Evolutionary conservation across 2,797 vertebrate genomes (phyloP).

Genomic region (Allobates femoralis): DNA sequence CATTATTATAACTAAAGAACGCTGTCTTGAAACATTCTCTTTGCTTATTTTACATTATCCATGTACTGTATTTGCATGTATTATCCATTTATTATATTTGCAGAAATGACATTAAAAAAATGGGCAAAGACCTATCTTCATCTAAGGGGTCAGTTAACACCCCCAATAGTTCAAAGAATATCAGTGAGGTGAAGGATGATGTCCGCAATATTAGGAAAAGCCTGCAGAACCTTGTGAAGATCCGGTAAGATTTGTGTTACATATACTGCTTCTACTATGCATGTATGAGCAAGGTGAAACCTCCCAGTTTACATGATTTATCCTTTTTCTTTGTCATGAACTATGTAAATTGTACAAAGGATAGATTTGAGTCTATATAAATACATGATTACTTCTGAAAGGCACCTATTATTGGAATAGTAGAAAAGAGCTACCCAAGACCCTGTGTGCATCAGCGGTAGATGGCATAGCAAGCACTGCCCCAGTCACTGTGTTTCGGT

Average conservation of each 20-base stretch:
- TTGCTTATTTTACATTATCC: not conserved
- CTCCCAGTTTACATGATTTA: not conserved
- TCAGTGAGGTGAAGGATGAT: slow-evolving; percentile 48
- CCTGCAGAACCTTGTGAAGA: slow-evolving; percentile 50
- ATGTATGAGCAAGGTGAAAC: not conserved
- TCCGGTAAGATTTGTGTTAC: slow-evolving; percentile 25
- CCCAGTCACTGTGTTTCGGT: no score
- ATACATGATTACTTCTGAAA: no score
- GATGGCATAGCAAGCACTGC: no score
- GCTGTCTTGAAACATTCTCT: not conserved
- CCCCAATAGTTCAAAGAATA: not conserved
- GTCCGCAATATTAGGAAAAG: slow-evolving; percentile 45
- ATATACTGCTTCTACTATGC: not conserved
- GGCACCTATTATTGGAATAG: no score
- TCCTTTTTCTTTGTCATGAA: not conserved
- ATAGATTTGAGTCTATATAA: no score
- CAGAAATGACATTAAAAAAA: slow-evolving; percentile 35
- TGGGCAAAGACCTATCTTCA: slow-evolving; percentile 33
- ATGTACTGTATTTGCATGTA: not conserved
- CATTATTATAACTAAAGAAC: not conserved
- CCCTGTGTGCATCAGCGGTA: no score
- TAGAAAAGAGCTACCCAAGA: no score
- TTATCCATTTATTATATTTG: not conserved
- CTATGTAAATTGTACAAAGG: no score
- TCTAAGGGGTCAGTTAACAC: not conserved